Evolutionary conservation across 1,140 invertebrate species (phyloP).

Genomic region (Hormaphis cornu): DNA sequence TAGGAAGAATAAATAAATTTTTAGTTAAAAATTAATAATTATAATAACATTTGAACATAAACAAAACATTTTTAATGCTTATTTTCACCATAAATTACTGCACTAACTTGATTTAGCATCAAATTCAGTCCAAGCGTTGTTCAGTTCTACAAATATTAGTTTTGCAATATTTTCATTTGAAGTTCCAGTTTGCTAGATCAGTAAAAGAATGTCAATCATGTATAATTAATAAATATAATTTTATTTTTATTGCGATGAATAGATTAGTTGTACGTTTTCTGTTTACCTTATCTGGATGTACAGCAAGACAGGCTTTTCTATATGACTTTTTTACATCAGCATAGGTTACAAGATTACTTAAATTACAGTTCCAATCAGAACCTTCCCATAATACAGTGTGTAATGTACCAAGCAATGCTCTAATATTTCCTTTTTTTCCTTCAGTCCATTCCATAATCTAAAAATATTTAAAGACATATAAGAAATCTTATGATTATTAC

Average conservation of each 20-base stretch:
- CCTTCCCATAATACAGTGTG: conserved; percentile 91
- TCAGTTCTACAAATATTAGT: conserved; percentile 96
- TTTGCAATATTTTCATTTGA: conserved; percentile 86
- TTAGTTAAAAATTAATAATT: neutral
- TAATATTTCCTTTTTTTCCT: conserved; percentile 92
- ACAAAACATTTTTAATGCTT: conserved; percentile 43
- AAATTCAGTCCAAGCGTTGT: conserved; percentile 96
- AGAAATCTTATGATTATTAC: no score
- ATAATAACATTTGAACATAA: neutral
- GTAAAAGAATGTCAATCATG: neutral
- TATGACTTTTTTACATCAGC: conserved; percentile 94
- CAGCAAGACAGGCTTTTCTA: conserved; percentile 86
- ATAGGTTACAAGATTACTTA: conserved; percentile 82
- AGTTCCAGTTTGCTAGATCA: conserved; percentile 76
- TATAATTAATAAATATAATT: neutral
- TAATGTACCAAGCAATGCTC: conserved; percentile 86
- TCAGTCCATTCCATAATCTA: conserved; percentile 74
- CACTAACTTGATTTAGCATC: conserved; percentile 82
- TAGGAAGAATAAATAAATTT: neutral
- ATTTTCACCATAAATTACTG: conserved; percentile 43
- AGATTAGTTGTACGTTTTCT: no score
- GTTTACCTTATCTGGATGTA: conserved; percentile 95
- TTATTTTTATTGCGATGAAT: neutral
- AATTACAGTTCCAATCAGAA: conserved; percentile 86
- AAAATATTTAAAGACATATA: conserved; percentile 34